Evolutionary conservation across 2,113 vertebrate genomes (phyloP).

Genomic region (Lamprologus callipterus): DNA sequence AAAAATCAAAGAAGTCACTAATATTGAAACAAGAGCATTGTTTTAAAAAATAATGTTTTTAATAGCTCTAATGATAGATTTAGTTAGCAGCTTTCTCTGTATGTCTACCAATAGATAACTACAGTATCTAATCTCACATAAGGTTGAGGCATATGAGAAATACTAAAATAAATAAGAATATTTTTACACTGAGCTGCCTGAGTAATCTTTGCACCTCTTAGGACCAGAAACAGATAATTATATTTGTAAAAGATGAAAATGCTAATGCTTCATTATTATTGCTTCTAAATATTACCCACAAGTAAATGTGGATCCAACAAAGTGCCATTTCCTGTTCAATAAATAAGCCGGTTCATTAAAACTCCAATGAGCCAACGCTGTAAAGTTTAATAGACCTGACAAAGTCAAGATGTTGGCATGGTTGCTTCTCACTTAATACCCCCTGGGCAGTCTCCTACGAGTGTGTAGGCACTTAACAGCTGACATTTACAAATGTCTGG

Average conservation of each 20-base stretch:
- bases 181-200: background rate
- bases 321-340: background rate
- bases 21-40: background rate
- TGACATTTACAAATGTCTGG: background rate
- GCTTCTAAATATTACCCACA: background rate
- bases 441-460: background rate
- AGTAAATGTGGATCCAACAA: background rate
- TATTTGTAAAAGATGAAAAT: background rate
- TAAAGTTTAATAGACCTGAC: constrained; percentile 34
- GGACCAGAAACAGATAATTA: background rate
- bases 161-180: background rate
- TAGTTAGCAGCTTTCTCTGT: background rate
- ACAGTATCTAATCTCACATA: background rate
- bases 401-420: constrained; percentile 12
- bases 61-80: background rate
- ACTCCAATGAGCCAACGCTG: background rate
- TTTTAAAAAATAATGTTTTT: background rate
- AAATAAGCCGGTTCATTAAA: background rate
- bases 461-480: background rate
- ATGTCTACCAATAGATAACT: background rate
- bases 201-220: background rate
- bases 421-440: background rate
- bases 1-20: background rate
- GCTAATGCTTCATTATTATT: background rate
- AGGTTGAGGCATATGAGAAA: background rate